Conservation (phyloP, 2,797 vertebrate genomes). For the Sebastes wilsoni region DNA sequence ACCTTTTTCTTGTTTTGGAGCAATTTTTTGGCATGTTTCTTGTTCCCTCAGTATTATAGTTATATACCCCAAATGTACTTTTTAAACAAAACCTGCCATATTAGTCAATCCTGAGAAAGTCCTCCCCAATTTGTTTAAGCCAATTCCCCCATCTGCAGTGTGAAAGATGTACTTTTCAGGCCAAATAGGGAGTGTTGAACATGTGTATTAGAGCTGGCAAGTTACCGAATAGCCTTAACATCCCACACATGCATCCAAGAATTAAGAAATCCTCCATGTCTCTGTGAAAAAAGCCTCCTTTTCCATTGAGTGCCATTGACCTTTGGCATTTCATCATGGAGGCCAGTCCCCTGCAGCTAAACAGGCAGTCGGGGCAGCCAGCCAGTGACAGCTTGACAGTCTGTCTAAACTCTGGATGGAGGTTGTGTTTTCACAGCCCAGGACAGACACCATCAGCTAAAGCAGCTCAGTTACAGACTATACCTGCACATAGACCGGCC, state of each 20-base stretch:
- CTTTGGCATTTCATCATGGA: slow-evolving; percentile 64
- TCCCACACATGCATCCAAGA: slow-evolving; percentile 27
- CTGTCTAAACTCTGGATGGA: slow-evolving; percentile 72
- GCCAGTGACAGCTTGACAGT: slow-evolving; percentile 78
- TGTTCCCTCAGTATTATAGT: not conserved
- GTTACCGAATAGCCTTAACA: slow-evolving; percentile 12
- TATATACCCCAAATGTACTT: not conserved
- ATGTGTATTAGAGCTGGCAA: slow-evolving; percentile 2
- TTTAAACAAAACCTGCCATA: not conserved
- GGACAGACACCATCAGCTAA: slow-evolving; percentile 44
- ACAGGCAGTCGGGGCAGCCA: slow-evolving; percentile 47
- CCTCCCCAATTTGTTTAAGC: not conserved
- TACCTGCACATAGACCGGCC: slow-evolving; percentile 30
- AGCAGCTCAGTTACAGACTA: slow-evolving; percentile 55
- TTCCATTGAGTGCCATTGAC: slow-evolving; percentile 59
- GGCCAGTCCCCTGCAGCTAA: slow-evolving; percentile 56
- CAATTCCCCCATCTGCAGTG: not conserved
- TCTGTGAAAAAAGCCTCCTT: slow-evolving; percentile 29
- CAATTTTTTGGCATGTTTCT: not conserved
- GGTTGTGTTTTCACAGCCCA: slow-evolving; percentile 70
- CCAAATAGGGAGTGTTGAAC: not conserved
- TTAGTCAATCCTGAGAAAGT: not conserved
- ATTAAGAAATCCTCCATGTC: slow-evolving; percentile 27
- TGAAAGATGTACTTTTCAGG: slow-evolving; percentile 1
- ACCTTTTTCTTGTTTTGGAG: not conserved